phyloP scores from a whole-genome alignment of 2,113 vertebrate genomes.

The Polypterus bichir region DNA sequence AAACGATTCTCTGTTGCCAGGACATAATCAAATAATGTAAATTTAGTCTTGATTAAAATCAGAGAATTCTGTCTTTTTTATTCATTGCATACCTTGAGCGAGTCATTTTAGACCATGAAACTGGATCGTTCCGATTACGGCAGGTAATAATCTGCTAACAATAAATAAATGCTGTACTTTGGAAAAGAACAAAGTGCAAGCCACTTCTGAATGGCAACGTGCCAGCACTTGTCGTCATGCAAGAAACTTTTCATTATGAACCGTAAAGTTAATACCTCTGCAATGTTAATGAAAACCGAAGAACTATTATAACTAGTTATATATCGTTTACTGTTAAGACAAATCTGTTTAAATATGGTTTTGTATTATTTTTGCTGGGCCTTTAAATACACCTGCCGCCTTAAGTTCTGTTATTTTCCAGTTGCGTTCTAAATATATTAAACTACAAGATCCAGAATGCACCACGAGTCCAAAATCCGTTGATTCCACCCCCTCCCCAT shows the following conservation, averaged over 20 bases:
- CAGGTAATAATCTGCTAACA: too few species aligned
- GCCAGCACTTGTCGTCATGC: not conserved
- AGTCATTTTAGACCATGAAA: too few species aligned
- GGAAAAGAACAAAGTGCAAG: not conserved
- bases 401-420: not conserved
- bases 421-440: constrained; percentile 1
- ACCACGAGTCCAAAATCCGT: constrained; percentile 2
- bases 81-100: too few species aligned
- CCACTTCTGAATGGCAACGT: constrained; percentile 9
- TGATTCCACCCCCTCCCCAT: not conserved
- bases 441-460: constrained; percentile 11
- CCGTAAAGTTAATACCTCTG: too few species aligned
- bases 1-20: too few species aligned
- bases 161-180: too few species aligned
- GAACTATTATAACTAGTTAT: constrained; percentile 9
- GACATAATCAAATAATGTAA: too few species aligned
- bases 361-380: not conserved
- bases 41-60: too few species aligned
- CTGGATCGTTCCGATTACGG: too few species aligned
- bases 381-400: constrained; percentile 7
- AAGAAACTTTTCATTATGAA: too few species aligned
- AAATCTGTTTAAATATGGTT: not conserved
- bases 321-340: constrained; percentile 2
- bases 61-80: too few species aligned
- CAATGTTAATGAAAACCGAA: not conserved